Percentiles rank a stretch among this genome's conserved stretches.
These are phyloP conservation scores for Thalassophryne amazonica DNA, from an alignment of 2,797 vertebrate species.

Conservation along the genomic window DNA sequence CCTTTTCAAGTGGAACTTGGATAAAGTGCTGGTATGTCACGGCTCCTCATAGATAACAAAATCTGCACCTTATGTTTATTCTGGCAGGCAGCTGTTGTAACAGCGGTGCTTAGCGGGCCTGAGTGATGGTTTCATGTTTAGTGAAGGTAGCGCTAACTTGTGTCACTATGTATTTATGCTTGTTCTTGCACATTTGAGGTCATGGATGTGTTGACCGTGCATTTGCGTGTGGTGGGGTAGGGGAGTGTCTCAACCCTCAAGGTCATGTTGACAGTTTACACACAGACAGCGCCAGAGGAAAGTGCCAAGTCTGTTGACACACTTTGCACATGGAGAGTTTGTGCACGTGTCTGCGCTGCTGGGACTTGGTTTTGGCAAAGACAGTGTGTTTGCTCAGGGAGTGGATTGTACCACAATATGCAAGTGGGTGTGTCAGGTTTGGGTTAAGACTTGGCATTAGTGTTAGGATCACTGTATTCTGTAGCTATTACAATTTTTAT, in stretches of 20 bases:
- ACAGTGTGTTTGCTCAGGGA: conserved; percentile 56
- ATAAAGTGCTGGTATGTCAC: neutral
- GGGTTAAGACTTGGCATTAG: neutral
- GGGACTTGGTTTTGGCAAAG: conserved; percentile 36
- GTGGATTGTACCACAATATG: conserved; percentile 41
- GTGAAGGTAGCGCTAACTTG: conserved; percentile 8
- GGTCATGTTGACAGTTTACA: conserved; percentile 73
- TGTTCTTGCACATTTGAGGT: conserved; percentile 40
- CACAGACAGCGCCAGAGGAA: conserved; percentile 62
- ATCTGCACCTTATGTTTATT: conserved; percentile 5
- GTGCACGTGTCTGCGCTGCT: neutral
- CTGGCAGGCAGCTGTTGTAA: conserved; percentile 1
- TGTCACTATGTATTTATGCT: conserved; percentile 20
- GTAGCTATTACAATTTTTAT: neutral
- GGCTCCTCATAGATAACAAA: neutral
- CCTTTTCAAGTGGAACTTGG: neutral
- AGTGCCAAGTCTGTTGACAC: conserved; percentile 67
- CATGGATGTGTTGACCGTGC: conserved; percentile 47
- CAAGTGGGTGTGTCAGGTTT: neutral
- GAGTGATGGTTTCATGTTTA: conserved; percentile 12
- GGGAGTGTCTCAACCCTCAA: conserved; percentile 45
- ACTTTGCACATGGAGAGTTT: conserved; percentile 42
- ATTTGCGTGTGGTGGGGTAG: conserved; percentile 22
- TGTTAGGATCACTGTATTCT: neutral
- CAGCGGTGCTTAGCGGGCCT: neutral